Evolutionary conservation across 2,113 vertebrate genomes (phyloP).

Genomic region (Perccottus glenii): DNA sequence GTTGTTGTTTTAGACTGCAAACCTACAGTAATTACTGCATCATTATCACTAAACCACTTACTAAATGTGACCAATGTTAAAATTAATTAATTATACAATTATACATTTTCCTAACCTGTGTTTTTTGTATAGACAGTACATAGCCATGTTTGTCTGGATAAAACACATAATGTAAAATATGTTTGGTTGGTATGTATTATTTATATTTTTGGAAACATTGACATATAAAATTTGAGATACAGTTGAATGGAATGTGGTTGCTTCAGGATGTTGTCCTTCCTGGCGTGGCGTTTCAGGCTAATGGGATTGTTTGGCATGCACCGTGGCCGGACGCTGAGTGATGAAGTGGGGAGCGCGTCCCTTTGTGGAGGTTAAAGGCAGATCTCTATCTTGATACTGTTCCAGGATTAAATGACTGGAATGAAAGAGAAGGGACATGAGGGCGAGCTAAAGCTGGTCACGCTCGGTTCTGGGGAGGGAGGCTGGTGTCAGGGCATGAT

Average conservation of each 20-base stretch:
- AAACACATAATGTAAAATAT: no score
- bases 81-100: no score
- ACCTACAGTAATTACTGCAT: no score
- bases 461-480: constrained; percentile 56
- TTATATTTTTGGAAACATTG: no score
- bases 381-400: constrained; percentile 67
- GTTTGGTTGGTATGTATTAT: no score
- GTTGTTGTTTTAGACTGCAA: no score
- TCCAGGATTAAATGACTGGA: constrained; percentile 77
- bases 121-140: no score
- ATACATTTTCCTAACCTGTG: no score
- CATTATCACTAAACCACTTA: no score
- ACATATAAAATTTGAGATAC: no score
- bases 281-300: constrained; percentile 49
- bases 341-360: constrained; percentile 61
- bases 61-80: no score
- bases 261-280: constrained; percentile 43
- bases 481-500: constrained; percentile 26
- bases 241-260: constrained; percentile 38
- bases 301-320: constrained; percentile 77
- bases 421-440: constrained; percentile 47
- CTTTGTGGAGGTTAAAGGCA: constrained; percentile 72
- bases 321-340: constrained; percentile 61
- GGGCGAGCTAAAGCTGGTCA: constrained; percentile 41
- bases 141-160: no score